These are phyloP conservation scores for Callochromis pleurospilus DNA, from an alignment of 2,113 vertebrate species.

Conservation along the genomic window DNA sequence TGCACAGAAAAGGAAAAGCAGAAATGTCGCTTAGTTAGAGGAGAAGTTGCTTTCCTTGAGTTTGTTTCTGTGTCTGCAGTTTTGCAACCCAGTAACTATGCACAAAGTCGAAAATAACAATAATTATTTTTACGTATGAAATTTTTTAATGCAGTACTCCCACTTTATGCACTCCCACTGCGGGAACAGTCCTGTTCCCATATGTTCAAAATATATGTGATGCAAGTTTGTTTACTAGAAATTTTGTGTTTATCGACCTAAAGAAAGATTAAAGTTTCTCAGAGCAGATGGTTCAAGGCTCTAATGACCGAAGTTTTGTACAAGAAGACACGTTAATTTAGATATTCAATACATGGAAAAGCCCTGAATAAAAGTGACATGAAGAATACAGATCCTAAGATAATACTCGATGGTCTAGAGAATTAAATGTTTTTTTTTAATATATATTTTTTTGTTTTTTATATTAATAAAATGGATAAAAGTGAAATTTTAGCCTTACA, in stretches of 20 bases:
- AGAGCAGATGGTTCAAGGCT: neutral
- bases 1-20: neutral
- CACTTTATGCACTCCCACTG: neutral
- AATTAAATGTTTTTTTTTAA: accelerated
- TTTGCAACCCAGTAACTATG: neutral
- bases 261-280: neutral
- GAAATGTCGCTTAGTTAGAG: neutral
- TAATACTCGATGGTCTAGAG: neutral
- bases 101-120: neutral
- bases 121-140: neutral
- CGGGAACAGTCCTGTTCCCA: neutral
- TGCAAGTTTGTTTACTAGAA: neutral
- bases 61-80: neutral
- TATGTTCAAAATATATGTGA: neutral
- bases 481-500: neutral
- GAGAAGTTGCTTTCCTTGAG: neutral
- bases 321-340: neutral
- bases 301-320: neutral
- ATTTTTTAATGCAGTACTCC: neutral
- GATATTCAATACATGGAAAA: neutral
- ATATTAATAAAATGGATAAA: neutral
- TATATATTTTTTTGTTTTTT: neutral
- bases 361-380: neutral
- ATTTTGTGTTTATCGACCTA: neutral
- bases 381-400: neutral